Evolutionary conservation across 2,113 vertebrate genomes (phyloP).

Genomic region (Chloropsis hardwickii): DNA sequence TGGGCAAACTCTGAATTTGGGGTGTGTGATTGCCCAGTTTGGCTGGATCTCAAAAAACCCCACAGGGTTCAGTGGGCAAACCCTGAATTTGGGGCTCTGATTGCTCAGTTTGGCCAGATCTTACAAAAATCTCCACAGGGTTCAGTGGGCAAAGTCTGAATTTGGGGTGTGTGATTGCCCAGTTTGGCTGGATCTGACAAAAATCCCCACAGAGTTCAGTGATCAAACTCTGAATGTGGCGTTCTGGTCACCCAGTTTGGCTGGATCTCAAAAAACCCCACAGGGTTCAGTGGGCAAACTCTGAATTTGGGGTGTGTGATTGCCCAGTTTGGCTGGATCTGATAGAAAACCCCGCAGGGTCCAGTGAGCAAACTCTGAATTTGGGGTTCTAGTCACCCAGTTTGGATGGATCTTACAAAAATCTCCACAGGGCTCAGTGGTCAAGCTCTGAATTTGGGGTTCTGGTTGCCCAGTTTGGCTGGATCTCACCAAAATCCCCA

Average conservation of each 20-base stretch:
- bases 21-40: rapidly evolving
- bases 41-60: neutral
- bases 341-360: neutral
- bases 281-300: rapidly evolving
- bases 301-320: neutral
- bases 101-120: no score
- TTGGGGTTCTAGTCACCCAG: neutral
- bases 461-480: no score
- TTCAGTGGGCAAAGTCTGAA: no score
- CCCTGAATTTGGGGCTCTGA: neutral
- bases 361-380: neutral
- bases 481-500: no score
- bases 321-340: rapidly evolving
- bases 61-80: no score
- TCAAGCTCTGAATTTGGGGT: no score
- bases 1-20: neutral
- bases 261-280: neutral
- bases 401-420: no score
- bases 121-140: no score
- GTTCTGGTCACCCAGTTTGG: no score
- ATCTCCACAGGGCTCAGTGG: no score
- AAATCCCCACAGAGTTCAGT: neutral
- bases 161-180: no score
- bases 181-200: neutral
- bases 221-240: no score